These are phyloP conservation scores for Coelogynopora nodosa DNA, from an alignment of 2,888 invertebrate species.

Conservation along the genomic window DNA sequence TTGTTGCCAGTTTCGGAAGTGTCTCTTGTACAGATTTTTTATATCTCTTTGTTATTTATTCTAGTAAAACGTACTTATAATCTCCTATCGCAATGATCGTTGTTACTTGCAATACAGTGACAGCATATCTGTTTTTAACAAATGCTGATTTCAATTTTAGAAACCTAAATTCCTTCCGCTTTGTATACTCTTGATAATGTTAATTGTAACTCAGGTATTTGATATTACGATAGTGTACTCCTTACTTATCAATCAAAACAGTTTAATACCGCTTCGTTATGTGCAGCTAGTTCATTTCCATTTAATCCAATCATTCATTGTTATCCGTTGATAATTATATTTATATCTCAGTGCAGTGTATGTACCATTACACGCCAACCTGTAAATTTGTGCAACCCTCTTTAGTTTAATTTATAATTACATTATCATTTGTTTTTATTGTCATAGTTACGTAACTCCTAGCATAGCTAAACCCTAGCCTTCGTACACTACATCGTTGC, in stretches of 20 bases:
- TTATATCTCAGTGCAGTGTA: too few species aligned
- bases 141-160: not conserved
- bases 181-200: not conserved
- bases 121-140: too few species aligned
- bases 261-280: not conserved
- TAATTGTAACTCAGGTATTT: constrained; percentile 11
- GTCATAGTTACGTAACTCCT: too few species aligned
- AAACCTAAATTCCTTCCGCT: not conserved
- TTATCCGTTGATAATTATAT: too few species aligned
- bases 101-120: too few species aligned
- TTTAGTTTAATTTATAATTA: not conserved
- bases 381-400: not conserved
- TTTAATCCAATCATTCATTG: too few species aligned
- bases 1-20: too few species aligned
- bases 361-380: not conserved
- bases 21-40: not conserved
- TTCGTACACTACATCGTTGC: not conserved
- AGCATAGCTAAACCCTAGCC: too few species aligned
- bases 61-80: too few species aligned
- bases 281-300: constrained; percentile 11
- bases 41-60: not conserved
- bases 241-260: not conserved
- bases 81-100: too few species aligned
- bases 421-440: not conserved
- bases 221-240: not conserved